These are phyloP conservation scores for Anabacerthia variegaticeps DNA, from an alignment of 2,797 vertebrate genomes.

Conservation along the genomic window DNA sequence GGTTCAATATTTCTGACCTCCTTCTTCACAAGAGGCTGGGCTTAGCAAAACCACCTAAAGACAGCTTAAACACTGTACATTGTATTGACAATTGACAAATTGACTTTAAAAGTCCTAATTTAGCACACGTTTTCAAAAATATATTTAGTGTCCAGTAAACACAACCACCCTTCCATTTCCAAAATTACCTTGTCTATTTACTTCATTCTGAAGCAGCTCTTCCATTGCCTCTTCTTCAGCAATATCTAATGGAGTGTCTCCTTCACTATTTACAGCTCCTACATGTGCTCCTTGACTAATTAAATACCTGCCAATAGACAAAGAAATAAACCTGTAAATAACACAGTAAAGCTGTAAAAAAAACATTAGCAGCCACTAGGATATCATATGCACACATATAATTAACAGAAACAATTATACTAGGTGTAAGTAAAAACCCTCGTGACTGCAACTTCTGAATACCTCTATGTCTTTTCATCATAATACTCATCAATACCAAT, in stretches of 20 bases:
- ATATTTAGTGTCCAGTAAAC: neutral
- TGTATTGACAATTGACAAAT: neutral
- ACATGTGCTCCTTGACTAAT: constrained; percentile 93
- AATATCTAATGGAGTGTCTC: constrained; percentile 96
- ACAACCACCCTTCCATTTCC: neutral
- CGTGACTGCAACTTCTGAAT: neutral
- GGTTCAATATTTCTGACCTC: neutral
- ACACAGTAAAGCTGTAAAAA: neutral
- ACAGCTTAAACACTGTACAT: neutral
- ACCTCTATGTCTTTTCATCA: neutral
- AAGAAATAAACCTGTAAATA: constrained; percentile 12
- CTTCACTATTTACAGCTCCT: constrained; percentile 98
- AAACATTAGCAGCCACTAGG: neutral
- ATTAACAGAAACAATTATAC: neutral
- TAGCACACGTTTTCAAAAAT: neutral
- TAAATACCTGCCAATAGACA: constrained; percentile 85
- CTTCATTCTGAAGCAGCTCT: constrained; percentile 96
- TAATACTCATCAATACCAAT: neutral
- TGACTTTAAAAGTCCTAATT: neutral
- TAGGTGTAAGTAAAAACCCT: neutral
- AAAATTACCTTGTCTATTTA: constrained; percentile 92
- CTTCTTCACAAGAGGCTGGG: neutral
- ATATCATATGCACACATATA: neutral
- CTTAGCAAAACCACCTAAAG: neutral
- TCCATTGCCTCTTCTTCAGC: constrained; percentile 99